Conservation (phyloP, 1,140 invertebrate genomes). For the Pogonomyrmex californicus region DNA sequence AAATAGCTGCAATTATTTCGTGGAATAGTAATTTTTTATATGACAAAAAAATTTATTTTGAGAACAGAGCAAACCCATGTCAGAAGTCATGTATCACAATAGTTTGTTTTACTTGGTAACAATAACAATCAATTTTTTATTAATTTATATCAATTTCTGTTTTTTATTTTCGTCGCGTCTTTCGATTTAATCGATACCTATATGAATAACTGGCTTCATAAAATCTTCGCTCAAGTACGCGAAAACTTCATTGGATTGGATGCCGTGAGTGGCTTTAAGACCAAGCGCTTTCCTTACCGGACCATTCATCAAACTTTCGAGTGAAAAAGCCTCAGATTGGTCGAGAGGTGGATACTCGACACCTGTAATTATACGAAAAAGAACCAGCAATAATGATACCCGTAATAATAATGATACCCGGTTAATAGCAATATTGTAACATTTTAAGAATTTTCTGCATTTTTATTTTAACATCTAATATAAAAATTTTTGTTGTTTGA, state of each 20-base stretch:
- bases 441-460: background rate
- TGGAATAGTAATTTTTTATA: background rate
- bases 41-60: background rate
- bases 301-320: constrained; percentile 91
- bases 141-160: background rate
- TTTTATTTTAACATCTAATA: constrained; percentile 1
- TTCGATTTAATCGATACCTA: constrained; percentile 84
- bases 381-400: background rate
- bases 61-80: background rate
- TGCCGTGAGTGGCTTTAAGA: constrained; percentile 89
- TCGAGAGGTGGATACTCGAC: constrained; percentile 1
- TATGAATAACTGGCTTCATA: constrained; percentile 93
- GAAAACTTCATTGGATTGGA: constrained; percentile 89
- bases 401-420: background rate
- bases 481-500: background rate
- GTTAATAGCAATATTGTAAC: background rate
- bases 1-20: background rate
- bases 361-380: constrained; percentile 28
- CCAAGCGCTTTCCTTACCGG: constrained; percentile 89
- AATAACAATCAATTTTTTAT: background rate
- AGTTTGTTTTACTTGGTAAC: background rate
- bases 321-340: constrained; percentile 49
- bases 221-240: constrained; percentile 90
- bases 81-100: background rate
- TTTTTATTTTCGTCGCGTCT: background rate